Conservation (phyloP, 2,113 vertebrate genomes). For the Dasypus novemcinctus region DNA sequence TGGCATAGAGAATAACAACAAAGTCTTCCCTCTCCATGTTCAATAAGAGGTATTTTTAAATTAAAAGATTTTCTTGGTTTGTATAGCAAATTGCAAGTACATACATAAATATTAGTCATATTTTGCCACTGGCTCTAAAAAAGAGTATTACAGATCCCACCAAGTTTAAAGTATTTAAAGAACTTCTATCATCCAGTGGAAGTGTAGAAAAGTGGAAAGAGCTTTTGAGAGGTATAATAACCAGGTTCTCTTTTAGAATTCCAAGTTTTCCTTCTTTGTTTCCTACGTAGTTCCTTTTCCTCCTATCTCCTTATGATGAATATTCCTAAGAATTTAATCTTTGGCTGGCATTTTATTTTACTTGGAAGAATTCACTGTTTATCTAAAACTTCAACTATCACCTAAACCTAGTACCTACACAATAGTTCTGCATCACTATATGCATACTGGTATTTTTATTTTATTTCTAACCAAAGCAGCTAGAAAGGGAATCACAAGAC, state of each 20-base stretch:
- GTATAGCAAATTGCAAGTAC: background rate
- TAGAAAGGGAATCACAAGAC: too few species aligned
- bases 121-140: background rate
- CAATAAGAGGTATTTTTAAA: background rate
- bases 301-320: background rate
- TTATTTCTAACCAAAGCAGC: background rate
- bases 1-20: background rate
- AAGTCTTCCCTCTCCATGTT: background rate
- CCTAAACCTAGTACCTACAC: background rate
- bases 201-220: background rate
- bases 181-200: background rate
- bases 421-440: background rate
- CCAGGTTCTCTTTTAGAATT: background rate
- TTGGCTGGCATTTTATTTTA: background rate
- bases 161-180: background rate
- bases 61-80: background rate
- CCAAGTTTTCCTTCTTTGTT: background rate
- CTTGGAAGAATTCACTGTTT: background rate
- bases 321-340: background rate
- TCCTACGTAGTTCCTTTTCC: background rate
- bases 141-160: background rate
- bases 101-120: background rate
- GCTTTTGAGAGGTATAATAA: background rate
- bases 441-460: background rate
- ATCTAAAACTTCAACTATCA: background rate